Evolutionary conservation across 2,888 invertebrate species (phyloP).

Genomic region (Margaritifera margaritifera): DNA sequence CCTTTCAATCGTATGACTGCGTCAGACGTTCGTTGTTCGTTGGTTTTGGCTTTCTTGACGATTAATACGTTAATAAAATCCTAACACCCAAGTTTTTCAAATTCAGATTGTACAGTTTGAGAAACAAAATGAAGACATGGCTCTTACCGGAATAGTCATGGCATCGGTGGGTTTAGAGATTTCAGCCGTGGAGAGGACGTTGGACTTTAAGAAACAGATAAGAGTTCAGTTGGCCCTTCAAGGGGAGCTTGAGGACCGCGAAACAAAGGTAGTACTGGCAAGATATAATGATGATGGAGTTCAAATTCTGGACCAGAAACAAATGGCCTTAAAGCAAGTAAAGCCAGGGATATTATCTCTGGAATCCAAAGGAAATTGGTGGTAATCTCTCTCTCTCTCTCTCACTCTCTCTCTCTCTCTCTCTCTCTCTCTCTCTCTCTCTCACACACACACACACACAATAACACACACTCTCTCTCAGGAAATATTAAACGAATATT

Average conservation of each 20-base stretch:
- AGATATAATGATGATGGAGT: constrained; percentile 31
- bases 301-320: constrained; percentile 45
- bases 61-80: too few relatives aligned
- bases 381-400: constrained; percentile 23
- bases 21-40: too few relatives aligned
- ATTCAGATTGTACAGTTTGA: constrained; percentile 19
- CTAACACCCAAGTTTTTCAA: too few relatives aligned
- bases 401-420: too few relatives aligned
- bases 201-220: constrained; percentile 28
- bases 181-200: constrained; percentile 18
- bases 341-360: constrained; percentile 24
- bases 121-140: constrained; percentile 6
- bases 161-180: constrained; percentile 39
- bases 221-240: constrained; percentile 33
- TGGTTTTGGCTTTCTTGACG: too few relatives aligned
- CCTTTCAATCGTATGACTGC: too few relatives aligned
- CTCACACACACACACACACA: too few relatives aligned
- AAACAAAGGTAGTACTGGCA: constrained; percentile 42
- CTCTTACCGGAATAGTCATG: constrained; percentile 27
- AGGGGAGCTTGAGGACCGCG: constrained; percentile 34
- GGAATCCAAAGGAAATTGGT: constrained; percentile 42
- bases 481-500: too few relatives aligned
- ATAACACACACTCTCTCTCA: too few relatives aligned
- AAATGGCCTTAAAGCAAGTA: constrained; percentile 30
- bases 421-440: too few relatives aligned